A percentile compares a stretch with the other conserved stretches of the same genome.
Evolutionary conservation across 2,888 invertebrate species (phyloP).

Genomic region (Pollenia amentaria): DNA sequence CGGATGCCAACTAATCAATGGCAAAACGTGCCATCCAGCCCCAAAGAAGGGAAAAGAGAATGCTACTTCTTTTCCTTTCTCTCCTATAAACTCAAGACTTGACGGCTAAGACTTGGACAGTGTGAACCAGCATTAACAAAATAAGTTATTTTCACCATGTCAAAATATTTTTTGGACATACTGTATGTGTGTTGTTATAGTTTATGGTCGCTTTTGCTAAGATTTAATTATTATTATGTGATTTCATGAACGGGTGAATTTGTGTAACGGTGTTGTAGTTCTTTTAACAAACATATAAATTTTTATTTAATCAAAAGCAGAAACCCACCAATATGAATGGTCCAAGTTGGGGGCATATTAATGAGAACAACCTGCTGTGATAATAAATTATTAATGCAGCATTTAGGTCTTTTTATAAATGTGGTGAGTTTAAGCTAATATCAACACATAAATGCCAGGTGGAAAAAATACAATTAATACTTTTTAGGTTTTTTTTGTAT

Average conservation of each 20-base stretch:
- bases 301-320: conserved; percentile 5
- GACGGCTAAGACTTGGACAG: too few relatives aligned
- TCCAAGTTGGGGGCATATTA: conserved; percentile 65
- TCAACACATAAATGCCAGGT: conserved; percentile 34
- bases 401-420: conserved; percentile 75
- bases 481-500: background rate
- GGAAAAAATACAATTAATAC: background rate
- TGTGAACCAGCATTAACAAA: too few relatives aligned
- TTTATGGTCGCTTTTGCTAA: too few relatives aligned
- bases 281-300: background rate
- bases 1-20: too few relatives aligned
- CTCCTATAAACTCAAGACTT: too few relatives aligned
- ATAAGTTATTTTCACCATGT: too few relatives aligned
- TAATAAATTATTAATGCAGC: conserved; percentile 80
- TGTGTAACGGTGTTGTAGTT: background rate
- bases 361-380: conserved; percentile 78
- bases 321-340: background rate
- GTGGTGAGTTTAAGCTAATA: conserved; percentile 64
- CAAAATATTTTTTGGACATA: too few relatives aligned
- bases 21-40: too few relatives aligned
- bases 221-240: too few relatives aligned
- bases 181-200: too few relatives aligned
- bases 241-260: background rate
- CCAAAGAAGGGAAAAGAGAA: too few relatives aligned
- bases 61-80: too few relatives aligned